phyloP scores from a whole-genome alignment of 2,797 vertebrate genomes.

The Crossoptilon crossoptilon region DNA sequence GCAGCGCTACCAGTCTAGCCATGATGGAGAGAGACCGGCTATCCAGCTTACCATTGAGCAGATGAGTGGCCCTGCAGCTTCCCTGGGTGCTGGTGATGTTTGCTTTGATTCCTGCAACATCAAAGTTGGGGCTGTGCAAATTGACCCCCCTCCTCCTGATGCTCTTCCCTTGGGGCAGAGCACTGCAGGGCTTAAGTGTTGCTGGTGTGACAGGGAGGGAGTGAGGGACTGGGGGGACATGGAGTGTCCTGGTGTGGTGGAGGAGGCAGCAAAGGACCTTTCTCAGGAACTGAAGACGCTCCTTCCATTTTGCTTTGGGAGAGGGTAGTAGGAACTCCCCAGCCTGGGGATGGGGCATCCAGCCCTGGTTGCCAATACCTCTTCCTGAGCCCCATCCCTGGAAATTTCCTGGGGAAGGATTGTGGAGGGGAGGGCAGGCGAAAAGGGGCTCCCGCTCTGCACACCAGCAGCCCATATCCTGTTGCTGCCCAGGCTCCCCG shows the following conservation, averaged over 20 bases:
- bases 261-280: neutral
- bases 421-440: neutral
- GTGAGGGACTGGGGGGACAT: neutral
- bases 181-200: neutral
- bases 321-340: neutral
- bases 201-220: neutral
- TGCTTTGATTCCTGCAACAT: conserved; percentile 48
- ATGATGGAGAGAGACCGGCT: neutral
- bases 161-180: neutral
- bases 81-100: neutral
- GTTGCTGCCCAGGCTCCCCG: neutral
- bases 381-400: neutral
- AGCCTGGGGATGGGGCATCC: neutral
- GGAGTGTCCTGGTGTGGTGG: neutral
- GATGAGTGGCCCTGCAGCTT: conserved; percentile 3
- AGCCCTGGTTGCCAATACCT: neutral
- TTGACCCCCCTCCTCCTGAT: neutral
- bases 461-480: conserved; percentile 24
- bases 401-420: neutral
- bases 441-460: neutral
- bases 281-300: neutral
- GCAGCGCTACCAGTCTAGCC: conserved; percentile 10
- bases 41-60: conserved; percentile 27
- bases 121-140: conserved; percentile 27
- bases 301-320: neutral